Base-by-base conservation (phyloP, 2,797 vertebrate species). In the Atherinosoma microstoma region DNA sequence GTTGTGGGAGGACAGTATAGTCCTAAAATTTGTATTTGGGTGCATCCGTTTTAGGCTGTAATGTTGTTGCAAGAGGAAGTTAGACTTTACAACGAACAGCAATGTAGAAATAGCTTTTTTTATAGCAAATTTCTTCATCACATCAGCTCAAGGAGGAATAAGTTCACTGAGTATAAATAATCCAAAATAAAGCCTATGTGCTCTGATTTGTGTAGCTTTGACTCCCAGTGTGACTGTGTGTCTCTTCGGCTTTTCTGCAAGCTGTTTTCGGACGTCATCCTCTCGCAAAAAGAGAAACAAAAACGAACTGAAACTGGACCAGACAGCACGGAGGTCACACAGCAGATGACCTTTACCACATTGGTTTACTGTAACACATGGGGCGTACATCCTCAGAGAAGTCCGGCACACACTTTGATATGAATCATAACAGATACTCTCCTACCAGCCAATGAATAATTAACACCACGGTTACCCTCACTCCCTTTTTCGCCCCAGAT, bases 31-130 rank as follows among this genome's bases (percentile, higher is more conserved):
- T 59, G 54, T 65, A 32, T 57, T 80, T 49, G 29, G 70, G 51
- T 65, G 58, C 15, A 73, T 78, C 64, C 47, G 58, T 73, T 84
- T 73, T 38, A 72, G 34, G 27, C 69, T 35, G 45, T 53, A 4
- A 70, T 82, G 73, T 84, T 78, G 60, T 64, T 64, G 47, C 57
- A 80, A 91, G 89, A 88, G 92, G 93, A 94, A 94, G 91, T 88
- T 34, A 60, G 47, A 63, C 79, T 84, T 85, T 83, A 79, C 78
- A 75, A 71, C 76, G 74, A 67, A 88, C 87, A 87, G 83, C 88
- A 73, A 76, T 75, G 75, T 45, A 83, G 66, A 84, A 54, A 67
- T 38, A 74, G 58, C 51, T n/a, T 58, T 83, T 45, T 85, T 87
- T 34, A 66, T 11, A 78, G 56, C 22, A 9, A 34, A 60, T 80